A percentile compares a stretch with the other conserved stretches of the same genome.
Conservation (phyloP, 2,113 vertebrate species). For the Bathybates hornii region DNA sequence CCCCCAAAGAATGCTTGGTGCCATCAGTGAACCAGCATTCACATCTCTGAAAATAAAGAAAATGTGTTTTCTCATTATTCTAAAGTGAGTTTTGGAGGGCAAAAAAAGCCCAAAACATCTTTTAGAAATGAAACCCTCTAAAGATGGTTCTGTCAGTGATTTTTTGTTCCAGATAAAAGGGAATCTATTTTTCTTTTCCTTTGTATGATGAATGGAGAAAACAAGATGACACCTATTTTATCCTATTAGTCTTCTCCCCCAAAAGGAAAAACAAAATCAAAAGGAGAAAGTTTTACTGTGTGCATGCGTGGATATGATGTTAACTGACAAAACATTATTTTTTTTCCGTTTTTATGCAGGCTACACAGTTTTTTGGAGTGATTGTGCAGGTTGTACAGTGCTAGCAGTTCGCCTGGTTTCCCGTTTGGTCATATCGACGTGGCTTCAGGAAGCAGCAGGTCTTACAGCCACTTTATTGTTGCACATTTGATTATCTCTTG, state of each 20-base stretch:
- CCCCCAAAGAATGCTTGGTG: constrained; percentile 85
- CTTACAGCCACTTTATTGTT: constrained; percentile 39
- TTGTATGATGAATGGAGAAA: constrained; percentile 17
- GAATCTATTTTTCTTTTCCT: constrained; percentile 63
- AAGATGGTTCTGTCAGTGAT: constrained; percentile 59
- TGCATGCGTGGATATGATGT: constrained; percentile 65
- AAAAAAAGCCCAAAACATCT: neutral
- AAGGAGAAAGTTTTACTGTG: constrained; percentile 58
- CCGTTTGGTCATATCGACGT: constrained; percentile 14
- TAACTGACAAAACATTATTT: constrained; percentile 25
- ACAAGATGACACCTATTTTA: constrained; percentile 1
- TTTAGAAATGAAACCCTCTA: constrained; percentile 20
- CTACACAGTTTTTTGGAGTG: constrained; percentile 22
- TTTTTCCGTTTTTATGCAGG: neutral
- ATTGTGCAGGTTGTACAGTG: constrained; percentile 14
- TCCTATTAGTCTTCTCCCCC: constrained; percentile 7
- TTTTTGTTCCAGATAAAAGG: constrained; percentile 41
- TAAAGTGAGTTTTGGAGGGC: constrained; percentile 26
- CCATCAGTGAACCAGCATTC: constrained; percentile 72
- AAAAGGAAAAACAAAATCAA: constrained; percentile 1
- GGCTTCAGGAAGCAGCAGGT: constrained; percentile 38
- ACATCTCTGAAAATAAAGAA: constrained; percentile 28
- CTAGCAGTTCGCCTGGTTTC: constrained; percentile 33
- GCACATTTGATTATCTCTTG: constrained; percentile 58
- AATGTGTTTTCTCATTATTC: constrained; percentile 33